These are phyloP conservation scores for Pampusana beccarii DNA, from an alignment of 2,113 vertebrate genomes.

Conservation along the genomic window DNA sequence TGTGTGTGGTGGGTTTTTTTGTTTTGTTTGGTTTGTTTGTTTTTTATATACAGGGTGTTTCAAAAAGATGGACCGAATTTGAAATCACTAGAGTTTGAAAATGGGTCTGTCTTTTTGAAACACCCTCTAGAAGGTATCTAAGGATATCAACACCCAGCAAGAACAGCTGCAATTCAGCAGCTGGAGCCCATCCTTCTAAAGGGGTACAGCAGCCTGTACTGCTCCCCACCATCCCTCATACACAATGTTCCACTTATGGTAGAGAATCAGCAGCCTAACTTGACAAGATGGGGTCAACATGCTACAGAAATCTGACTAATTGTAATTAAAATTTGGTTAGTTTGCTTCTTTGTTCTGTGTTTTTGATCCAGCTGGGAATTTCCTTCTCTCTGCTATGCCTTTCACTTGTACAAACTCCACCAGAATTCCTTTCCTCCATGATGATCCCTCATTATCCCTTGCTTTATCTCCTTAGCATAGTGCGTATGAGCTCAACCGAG, in stretches of 20 bases:
- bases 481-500: background rate
- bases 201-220: background rate
- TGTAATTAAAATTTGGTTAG: background rate
- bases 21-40: too few relatives aligned
- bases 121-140: background rate
- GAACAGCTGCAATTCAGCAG: conserved; percentile 28
- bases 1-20: too few relatives aligned
- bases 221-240: background rate
- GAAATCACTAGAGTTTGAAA: too few relatives aligned
- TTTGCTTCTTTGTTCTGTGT: background rate
- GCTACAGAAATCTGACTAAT: background rate
- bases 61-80: too few relatives aligned
- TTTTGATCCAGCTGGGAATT: background rate
- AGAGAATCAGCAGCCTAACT: background rate
- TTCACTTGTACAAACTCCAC: background rate
- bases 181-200: background rate
- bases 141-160: background rate
- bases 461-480: background rate
- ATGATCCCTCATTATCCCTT: background rate
- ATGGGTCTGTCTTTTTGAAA: too few relatives aligned
- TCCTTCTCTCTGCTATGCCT: background rate
- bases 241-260: background rate
- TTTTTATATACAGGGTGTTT: background rate
- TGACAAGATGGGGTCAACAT: background rate
- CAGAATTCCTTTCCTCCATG: background rate